Percentiles rank a stretch among this genome's conserved stretches.
phyloP scores from a whole-genome alignment of 2,888 invertebrate genomes.

The Pheosia gnoma region DNA sequence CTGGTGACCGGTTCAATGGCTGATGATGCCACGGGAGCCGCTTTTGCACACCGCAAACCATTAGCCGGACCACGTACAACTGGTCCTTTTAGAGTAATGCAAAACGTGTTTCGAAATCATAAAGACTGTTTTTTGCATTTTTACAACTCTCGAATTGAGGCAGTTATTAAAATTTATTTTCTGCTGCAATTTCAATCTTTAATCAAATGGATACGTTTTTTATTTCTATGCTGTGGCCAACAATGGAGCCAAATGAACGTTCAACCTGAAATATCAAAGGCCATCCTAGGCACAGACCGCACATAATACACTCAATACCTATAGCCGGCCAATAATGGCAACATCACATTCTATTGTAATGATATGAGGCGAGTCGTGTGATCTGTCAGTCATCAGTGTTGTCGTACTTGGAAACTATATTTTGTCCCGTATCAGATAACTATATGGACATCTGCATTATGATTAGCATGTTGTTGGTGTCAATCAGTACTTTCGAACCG shows the following conservation, averaged over 20 bases:
- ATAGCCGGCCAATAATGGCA: slow-evolving; percentile 53
- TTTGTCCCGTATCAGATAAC: slow-evolving; percentile 72
- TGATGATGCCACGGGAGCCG: slow-evolving; percentile 66
- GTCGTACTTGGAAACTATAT: slow-evolving; percentile 66
- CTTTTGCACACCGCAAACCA: slow-evolving; percentile 34
- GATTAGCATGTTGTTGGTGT: slow-evolving; percentile 69
- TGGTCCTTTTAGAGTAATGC: slow-evolving; percentile 44
- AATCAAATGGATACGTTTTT: slow-evolving; percentile 52
- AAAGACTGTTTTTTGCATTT: slow-evolving; percentile 43
- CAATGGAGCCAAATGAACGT: slow-evolving; percentile 69
- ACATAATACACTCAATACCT: slow-evolving; percentile 56
- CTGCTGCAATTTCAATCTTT: slow-evolving; percentile 52
- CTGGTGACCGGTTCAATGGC: slow-evolving; percentile 63
- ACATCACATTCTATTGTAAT: slow-evolving; percentile 63
- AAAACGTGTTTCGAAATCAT: slow-evolving; percentile 47
- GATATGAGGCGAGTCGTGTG: slow-evolving; percentile 49
- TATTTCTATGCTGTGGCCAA: slow-evolving; percentile 41
- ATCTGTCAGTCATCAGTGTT: slow-evolving; percentile 64
- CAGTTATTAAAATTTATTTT: slow-evolving; percentile 48
- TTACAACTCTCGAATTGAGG: slow-evolving; percentile 45
- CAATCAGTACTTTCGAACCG: slow-evolving; percentile 66
- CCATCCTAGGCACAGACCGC: slow-evolving; percentile 60
- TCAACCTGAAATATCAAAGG: slow-evolving; percentile 55
- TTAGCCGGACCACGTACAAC: slow-evolving; percentile 39
- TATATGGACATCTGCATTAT: slow-evolving; percentile 67